Evolutionary conservation across 1,140 invertebrate genomes (phyloP).

Genomic region (Sycophaga agraensis): DNA sequence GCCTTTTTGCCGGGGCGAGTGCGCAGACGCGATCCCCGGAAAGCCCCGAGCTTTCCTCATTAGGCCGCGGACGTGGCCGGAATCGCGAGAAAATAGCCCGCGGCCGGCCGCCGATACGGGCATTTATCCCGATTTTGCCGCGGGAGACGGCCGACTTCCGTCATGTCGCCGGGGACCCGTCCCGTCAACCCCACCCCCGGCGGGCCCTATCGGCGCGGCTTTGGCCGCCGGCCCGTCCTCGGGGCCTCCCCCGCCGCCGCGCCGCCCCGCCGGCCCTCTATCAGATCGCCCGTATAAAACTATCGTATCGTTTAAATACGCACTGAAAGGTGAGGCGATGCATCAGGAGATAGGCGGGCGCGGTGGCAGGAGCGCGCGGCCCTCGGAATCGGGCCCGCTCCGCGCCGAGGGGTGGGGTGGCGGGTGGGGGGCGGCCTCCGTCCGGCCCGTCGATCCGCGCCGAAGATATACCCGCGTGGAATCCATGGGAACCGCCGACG

Average conservation of each 20-base stretch:
- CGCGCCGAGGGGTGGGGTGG: slow-evolving; percentile 11
- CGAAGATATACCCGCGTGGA: slow-evolving; percentile 57
- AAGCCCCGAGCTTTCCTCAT: too few species aligned
- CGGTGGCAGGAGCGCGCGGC: slow-evolving; percentile 45
- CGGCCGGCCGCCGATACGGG: slow-evolving; percentile 17
- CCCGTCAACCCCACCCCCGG: too few species aligned
- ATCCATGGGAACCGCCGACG: slow-evolving; percentile 58
- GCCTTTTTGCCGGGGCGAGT: too few species aligned
- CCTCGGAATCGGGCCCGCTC: slow-evolving; percentile 29
- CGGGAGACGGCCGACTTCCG: too few species aligned
- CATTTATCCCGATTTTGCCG: slow-evolving; percentile 25
- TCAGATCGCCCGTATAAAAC: slow-evolving; percentile 60
- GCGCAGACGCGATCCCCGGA: too few species aligned
- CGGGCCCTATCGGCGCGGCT: slow-evolving; percentile 35
- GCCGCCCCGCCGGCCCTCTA: slow-evolving; percentile 28
- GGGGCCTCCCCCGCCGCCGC: background rate
- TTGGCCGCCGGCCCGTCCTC: slow-evolving; percentile 20
- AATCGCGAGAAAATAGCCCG: too few species aligned
- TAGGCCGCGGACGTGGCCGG: too few species aligned
- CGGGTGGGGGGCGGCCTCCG: slow-evolving; percentile 27
- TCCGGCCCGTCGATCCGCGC: slow-evolving; percentile 54
- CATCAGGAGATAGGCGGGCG: slow-evolving; percentile 58
- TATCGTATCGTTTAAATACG: slow-evolving; percentile 62
- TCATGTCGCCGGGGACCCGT: too few species aligned
- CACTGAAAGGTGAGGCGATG: slow-evolving; percentile 61